phyloP scores from a whole-genome alignment of 2,797 vertebrate genomes.

The Sebastes oblongus region DNA sequence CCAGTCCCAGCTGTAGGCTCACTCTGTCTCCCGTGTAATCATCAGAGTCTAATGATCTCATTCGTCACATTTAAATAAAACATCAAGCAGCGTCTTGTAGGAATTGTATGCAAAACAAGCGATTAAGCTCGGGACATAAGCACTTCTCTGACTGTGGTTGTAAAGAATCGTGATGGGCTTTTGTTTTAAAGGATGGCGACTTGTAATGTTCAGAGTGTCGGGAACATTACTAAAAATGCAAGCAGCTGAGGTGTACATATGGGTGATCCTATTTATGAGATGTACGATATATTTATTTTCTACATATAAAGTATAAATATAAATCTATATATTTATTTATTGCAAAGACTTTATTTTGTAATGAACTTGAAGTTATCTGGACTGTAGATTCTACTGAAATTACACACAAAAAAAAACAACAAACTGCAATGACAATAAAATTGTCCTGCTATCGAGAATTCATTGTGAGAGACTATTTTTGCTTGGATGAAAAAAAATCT shows the following conservation, averaged over 20 bases:
- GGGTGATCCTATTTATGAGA: conserved; percentile 99
- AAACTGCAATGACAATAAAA: conserved; percentile 92
- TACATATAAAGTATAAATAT: conserved; percentile 94
- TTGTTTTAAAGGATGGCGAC: conserved; percentile 74
- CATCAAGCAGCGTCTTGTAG: conserved; percentile 27
- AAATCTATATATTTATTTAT: conserved; percentile 99
- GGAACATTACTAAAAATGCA: conserved; percentile 89
- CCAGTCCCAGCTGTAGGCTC: conserved; percentile 32
- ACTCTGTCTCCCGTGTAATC: conserved; percentile 32
- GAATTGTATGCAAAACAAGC: conserved; percentile 34
- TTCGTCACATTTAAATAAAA: conserved; percentile 45
- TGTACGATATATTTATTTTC: conserved; percentile 99
- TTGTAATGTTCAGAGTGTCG: conserved; percentile 85
- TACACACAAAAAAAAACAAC: conserved; percentile 63
- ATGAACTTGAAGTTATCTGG: conserved; percentile 95
- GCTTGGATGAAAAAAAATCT: conserved; percentile 62
- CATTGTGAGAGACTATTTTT: conserved; percentile 79
- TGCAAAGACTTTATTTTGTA: conserved; percentile 99
- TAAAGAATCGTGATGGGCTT: conserved; percentile 62
- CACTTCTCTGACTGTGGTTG: conserved; percentile 68
- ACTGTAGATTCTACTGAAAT: conserved; percentile 96
- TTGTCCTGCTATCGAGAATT: conserved; percentile 85
- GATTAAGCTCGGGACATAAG: conserved; percentile 53
- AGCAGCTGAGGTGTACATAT: conserved; percentile 94
- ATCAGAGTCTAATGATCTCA: conserved; percentile 39